A percentile compares a stretch with the other conserved stretches of the same genome.
phyloP scores from a whole-genome alignment of 2,888 invertebrate genomes.

The Aphodius granarius region DNA sequence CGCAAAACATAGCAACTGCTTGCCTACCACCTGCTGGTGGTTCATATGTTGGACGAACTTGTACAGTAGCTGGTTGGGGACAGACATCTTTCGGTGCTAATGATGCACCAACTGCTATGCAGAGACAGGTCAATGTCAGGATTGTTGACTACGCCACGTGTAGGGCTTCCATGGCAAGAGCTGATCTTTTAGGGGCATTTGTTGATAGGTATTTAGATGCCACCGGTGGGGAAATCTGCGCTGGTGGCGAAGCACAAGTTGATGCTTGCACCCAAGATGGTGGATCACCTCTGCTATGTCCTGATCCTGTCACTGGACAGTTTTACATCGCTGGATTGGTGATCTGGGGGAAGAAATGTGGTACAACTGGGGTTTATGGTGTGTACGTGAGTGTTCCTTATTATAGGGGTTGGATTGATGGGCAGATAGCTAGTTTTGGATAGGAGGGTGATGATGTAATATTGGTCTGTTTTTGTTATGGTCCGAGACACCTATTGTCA shows the following conservation, averaged over 20 bases:
- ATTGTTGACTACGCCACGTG: slow-evolving; percentile 63
- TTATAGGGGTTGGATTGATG: slow-evolving; percentile 68
- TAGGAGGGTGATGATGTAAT: slow-evolving; percentile 40
- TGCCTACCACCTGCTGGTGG: slow-evolving; percentile 58
- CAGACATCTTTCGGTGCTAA: slow-evolving; percentile 67
- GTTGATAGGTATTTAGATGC: slow-evolving; percentile 47
- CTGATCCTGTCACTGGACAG: slow-evolving; percentile 51
- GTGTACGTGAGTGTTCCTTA: slow-evolving; percentile 76
- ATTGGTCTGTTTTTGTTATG: no score
- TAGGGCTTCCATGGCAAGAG: slow-evolving; percentile 39
- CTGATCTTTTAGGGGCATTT: slow-evolving; percentile 40
- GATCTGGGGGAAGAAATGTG: slow-evolving; percentile 76
- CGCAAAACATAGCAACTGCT: slow-evolving; percentile 62
- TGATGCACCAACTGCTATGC: slow-evolving; percentile 57
- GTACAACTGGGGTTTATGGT: slow-evolving; percentile 69
- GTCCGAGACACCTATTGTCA: neutral
- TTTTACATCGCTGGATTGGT: slow-evolving; percentile 70
- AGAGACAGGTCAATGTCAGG: slow-evolving; percentile 77
- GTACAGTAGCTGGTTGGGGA: slow-evolving; percentile 86
- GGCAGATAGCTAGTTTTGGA: neutral
- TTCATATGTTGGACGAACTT: slow-evolving; percentile 45
- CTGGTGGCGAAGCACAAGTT: slow-evolving; percentile 44
- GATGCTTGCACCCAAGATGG: slow-evolving; percentile 62
- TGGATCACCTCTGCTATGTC: slow-evolving; percentile 71
- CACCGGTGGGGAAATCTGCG: slow-evolving; percentile 46